Evolutionary conservation across 1,140 invertebrate genomes (phyloP), one percentile per base, ranked within the genome.

Genomic region (Hycleus phaleratus): DNA sequence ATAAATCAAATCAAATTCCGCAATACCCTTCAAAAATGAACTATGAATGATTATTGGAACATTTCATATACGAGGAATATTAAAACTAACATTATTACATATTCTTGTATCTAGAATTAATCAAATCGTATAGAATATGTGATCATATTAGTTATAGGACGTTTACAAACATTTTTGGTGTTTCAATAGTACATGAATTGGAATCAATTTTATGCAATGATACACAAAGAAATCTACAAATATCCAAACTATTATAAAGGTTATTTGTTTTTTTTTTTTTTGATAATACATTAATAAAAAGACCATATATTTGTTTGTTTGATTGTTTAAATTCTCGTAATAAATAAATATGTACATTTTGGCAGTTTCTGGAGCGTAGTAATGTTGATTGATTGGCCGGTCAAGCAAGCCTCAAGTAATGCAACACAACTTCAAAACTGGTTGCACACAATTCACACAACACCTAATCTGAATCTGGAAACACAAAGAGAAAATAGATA

Each of bases 401-500:
- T 58, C 49, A 56, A 38, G 44, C 58, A 58, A 54, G 53, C 53
- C 58, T 60, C 65, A 60, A 64, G 50, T 51, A 38, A 58, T 58
- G 60, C 47, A 60, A 62, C 49, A 63, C 32, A 32, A 58, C 49
- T 32, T 63, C 54, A 55, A 61, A 62, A 62, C 53, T 59, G 51
- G 53, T 62, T 57, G 64, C 63, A 65, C 66, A 32, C 4, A 4
- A 32, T 5, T 32, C 7, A 5, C 32, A 32, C 32, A 32, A 32
- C 32, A 32, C 32, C 58, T 66, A 64, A 67, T 32, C 59, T 63
- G 60, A 49, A 73, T 73, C 72, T 73, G 72, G 61, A 73, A 73
- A 72, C 70, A 73, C 69, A 73, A 73, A 73, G 66, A 71, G 67
- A 73, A 69, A 72, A 68, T 72, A 72, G 70, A 71, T 63, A 68